Evolutionary conservation across 2,888 invertebrate genomes (phyloP).

Genomic region (Agyllia agylla): DNA sequence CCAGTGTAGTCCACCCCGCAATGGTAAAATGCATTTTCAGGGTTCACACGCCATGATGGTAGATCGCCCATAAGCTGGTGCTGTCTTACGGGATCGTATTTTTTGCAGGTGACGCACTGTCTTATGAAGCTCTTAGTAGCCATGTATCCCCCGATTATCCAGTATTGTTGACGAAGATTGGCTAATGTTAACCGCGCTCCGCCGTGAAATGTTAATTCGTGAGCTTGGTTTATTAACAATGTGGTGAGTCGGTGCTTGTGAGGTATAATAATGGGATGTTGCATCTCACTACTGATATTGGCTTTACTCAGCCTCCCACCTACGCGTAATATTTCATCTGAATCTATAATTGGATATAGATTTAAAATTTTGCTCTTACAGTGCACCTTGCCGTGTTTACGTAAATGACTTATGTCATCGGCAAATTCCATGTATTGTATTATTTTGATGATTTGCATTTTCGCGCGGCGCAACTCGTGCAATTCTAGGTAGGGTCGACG

Average conservation of each 20-base stretch:
- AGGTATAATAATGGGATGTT: slow-evolving; percentile 48
- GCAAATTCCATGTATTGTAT: not conserved
- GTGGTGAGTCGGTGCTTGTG: slow-evolving; percentile 38
- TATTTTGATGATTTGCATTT: not conserved
- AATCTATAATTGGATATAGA: slow-evolving; percentile 27
- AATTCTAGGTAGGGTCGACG: slow-evolving; percentile 1
- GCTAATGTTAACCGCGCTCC: slow-evolving; percentile 53
- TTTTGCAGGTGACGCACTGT: slow-evolving; percentile 49
- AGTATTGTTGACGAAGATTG: slow-evolving; percentile 53
- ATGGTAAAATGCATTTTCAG: slow-evolving; percentile 54
- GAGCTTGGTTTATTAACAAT: slow-evolving; percentile 60
- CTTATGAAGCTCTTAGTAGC: slow-evolving; percentile 37
- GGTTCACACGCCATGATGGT: slow-evolving; percentile 49
- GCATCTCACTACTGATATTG: not conserved
- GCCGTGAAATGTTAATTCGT: slow-evolving; percentile 65
- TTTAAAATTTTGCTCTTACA: slow-evolving; percentile 34
- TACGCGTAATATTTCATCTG: slow-evolving; percentile 30
- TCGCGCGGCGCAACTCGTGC: not conserved
- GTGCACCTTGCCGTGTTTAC: not conserved
- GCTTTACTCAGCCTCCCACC: slow-evolving; percentile 45
- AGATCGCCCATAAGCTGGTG: slow-evolving; percentile 69
- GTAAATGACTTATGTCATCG: not conserved
- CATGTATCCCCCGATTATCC: slow-evolving; percentile 57
- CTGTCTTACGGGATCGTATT: slow-evolving; percentile 30
- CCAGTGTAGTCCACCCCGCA: slow-evolving; percentile 60